Evolutionary conservation across 1,140 invertebrate species (phyloP), one percentile per base, ranked within the genome.

Genomic region (Carposina sasakii): DNA sequence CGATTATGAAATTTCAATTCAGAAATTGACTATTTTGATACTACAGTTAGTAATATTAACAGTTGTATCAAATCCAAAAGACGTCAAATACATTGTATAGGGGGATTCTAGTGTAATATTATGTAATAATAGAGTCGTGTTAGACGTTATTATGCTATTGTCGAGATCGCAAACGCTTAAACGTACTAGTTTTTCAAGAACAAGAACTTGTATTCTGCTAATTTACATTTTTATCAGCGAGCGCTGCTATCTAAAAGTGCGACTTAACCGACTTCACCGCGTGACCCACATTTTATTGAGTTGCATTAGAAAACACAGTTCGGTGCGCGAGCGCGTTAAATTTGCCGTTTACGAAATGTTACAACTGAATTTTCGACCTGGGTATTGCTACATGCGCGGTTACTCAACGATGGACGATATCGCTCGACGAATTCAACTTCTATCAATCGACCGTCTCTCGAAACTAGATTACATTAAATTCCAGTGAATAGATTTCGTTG

Each of bases 331-430:
- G 61, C 70, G 71, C 68, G 73, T 71, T 73, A 77, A 77, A 76
- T 78, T 81, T 71, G 68, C 70, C 64, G 76, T 78, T 81, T 83
- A 78, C 76, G 72, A 83, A 83, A 83, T 73, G 64, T 69, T 72
- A 75, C 67, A 69, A 74, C 67, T 74, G 67, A 77, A 83, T 81
- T 77, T 81, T 76, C 69, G 74, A 77, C 65, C 72, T 73, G 50
- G 46, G 30, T 64, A 71, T 82, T 79, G 74, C 78, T 60, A 67
- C 76, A 82, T 52, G 67, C 60, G 48, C 49, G 67, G 63, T 81
- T 83, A 66, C 76, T 73, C 66, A 79, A 83, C 68, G 64, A 67
- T 66, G 64, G 61, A 74, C 59, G 67, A 73, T 67, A 77, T 72
- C 60, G 63, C 45, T 54, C 63, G 63, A 59, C 68, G 65, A 71